Evolutionary conservation across 2,888 invertebrate species (phyloP).

Genomic region (Ichneumoninae sp.): DNA sequence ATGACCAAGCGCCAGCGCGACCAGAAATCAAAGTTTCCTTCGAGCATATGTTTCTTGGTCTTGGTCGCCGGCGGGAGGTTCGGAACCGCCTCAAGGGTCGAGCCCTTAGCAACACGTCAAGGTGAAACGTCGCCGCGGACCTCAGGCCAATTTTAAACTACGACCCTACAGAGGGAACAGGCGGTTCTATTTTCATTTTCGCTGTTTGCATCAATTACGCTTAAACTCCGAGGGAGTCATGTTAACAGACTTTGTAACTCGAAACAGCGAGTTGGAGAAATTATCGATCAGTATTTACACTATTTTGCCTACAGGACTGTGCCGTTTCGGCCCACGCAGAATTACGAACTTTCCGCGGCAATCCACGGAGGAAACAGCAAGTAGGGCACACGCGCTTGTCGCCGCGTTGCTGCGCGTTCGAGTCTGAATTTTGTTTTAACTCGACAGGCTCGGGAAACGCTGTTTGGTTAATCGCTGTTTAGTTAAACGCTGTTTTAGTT

Average conservation of each 20-base stretch:
- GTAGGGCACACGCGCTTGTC: too few relatives aligned
- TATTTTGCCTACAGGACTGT: background rate
- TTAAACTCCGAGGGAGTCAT: background rate
- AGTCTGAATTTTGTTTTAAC: background rate
- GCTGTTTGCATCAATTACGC: background rate
- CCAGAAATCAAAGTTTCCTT: constrained; percentile 45
- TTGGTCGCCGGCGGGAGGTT: constrained; percentile 21
- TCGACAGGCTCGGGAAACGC: too few relatives aligned
- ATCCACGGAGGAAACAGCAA: background rate
- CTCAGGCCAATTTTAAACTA: constrained; percentile 34
- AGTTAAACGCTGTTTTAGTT: too few relatives aligned
- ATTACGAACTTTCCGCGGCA: background rate
- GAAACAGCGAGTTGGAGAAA: background rate
- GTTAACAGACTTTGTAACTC: background rate
- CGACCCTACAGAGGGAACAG: background rate
- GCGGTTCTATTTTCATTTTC: constrained; percentile 11
- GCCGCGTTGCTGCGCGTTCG: background rate
- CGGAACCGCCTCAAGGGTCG: constrained; percentile 46
- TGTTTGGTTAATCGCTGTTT: too few relatives aligned
- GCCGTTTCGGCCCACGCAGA: background rate
- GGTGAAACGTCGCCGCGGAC: constrained; percentile 57
- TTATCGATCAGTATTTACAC: constrained; percentile 6
- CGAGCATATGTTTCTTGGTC: constrained; percentile 31
- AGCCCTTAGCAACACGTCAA: constrained; percentile 66
- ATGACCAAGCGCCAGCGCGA: constrained; percentile 34